Evolutionary conservation across 2,888 invertebrate genomes (phyloP).

Genomic region (Tricholauxania praeusta): DNA sequence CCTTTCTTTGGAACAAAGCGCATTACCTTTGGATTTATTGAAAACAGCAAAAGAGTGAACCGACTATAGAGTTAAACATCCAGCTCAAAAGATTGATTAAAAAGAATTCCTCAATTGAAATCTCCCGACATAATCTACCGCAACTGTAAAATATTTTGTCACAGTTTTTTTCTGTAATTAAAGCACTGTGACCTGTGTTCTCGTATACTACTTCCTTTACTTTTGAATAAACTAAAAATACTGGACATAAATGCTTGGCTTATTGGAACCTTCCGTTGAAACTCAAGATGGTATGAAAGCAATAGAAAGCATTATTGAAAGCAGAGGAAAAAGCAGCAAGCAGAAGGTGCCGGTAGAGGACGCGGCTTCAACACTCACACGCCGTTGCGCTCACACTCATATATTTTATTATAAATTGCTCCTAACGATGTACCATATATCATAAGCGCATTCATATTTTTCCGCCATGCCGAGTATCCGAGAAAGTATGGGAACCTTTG

Average conservation of each 20-base stretch:
- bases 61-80: no score
- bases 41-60: no score
- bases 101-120: no score
- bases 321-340: background rate
- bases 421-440: slow-evolving; percentile 68
- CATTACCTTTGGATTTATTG: no score
- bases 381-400: slow-evolving; percentile 36
- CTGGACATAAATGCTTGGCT: slow-evolving; percentile 46
- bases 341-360: background rate
- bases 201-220: no score
- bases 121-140: no score
- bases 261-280: slow-evolving; percentile 51
- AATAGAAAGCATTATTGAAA: background rate
- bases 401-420: slow-evolving; percentile 68
- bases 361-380: slow-evolving; percentile 8
- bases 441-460: slow-evolving; percentile 65
- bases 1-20: no score
- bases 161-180: no score
- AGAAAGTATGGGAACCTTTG: background rate
- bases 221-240: background rate
- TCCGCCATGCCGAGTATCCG: background rate
- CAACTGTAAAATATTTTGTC: no score
- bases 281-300: slow-evolving; percentile 1
- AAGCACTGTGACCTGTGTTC: no score
- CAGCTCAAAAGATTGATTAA: no score